phyloP scores from a whole-genome alignment of 2,888 invertebrate genomes.

The Torymus tubicola region DNA sequence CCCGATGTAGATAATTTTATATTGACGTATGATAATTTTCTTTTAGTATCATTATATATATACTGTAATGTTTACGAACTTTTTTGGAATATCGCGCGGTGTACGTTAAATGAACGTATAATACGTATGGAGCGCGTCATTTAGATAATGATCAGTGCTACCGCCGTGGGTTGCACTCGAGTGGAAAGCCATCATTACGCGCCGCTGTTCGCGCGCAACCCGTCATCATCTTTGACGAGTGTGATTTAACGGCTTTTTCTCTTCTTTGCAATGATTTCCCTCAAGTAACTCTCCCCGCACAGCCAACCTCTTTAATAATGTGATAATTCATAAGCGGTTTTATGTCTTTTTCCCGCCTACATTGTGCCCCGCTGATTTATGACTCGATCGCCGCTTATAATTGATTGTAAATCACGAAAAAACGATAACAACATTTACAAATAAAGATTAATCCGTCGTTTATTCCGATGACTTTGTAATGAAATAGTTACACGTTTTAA shows the following conservation, averaged over 20 bases:
- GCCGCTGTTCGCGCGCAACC: slow-evolving; percentile 29
- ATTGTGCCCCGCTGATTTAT: not conserved
- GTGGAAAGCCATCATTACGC: slow-evolving; percentile 54
- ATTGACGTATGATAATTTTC: not conserved
- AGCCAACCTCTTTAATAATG: not conserved
- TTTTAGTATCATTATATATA: not conserved
- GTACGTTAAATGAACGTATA: not conserved
- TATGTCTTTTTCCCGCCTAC: no score
- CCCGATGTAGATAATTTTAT: no score
- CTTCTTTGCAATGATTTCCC: slow-evolving; percentile 16
- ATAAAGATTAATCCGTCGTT: no score
- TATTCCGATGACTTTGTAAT: no score
- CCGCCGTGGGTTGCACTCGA: slow-evolving; percentile 36
- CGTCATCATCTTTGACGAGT: slow-evolving; percentile 49
- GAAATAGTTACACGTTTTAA: no score
- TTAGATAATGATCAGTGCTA: slow-evolving; percentile 56
- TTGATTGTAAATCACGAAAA: no score
- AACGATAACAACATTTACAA: no score
- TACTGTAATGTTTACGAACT: not conserved
- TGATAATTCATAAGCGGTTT: not conserved
- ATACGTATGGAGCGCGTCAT: slow-evolving; percentile 34
- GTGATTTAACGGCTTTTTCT: slow-evolving; percentile 37
- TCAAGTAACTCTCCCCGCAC: not conserved
- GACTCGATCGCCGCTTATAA: no score
- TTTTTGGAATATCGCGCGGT: slow-evolving; percentile 19